Percentiles rank a stretch among this genome's conserved stretches.
These are phyloP conservation scores for Tipula confusa DNA, from an alignment of 2,888 invertebrate species.

Conservation along the genomic window DNA sequence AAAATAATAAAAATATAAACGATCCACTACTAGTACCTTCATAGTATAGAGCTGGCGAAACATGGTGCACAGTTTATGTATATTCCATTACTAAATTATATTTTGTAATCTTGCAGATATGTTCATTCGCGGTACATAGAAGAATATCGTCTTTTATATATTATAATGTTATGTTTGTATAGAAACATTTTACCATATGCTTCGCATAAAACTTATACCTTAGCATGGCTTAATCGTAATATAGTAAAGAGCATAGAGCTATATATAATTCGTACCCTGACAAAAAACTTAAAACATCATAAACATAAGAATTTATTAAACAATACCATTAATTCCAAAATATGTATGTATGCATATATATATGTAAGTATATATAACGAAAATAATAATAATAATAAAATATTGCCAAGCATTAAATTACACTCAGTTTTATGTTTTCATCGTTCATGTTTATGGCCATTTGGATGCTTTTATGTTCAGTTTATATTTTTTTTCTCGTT, in stretches of 20 bases:
- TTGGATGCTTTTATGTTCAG: slow-evolving; percentile 25
- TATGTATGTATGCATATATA: not conserved
- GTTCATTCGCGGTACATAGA: not conserved
- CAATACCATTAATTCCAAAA: slow-evolving; percentile 20
- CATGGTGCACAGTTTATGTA: not conserved
- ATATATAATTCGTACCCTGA: not conserved
- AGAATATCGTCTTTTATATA: not conserved
- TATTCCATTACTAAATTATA: slow-evolving; percentile 9
- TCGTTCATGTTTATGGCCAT: slow-evolving; percentile 25
- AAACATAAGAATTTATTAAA: slow-evolving; percentile 25
- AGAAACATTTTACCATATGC: not conserved
- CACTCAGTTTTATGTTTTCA: slow-evolving; percentile 25
- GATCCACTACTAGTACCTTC: not conserved
- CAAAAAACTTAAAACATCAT: slow-evolving; percentile 20
- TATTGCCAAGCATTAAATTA: slow-evolving; percentile 25
- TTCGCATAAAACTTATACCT: not conserved
- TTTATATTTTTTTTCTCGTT: not conserved
- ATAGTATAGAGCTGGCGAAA: not conserved
- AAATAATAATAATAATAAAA: slow-evolving; percentile 21
- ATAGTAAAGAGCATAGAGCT: not conserved
- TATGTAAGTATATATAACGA: not conserved
- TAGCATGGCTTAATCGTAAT: not conserved
- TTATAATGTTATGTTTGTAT: not conserved
- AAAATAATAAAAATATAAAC: not conserved
- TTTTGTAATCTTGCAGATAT: slow-evolving; percentile 7